Evolutionary conservation across 2,888 invertebrate species (phyloP).

Genomic region (Caenorhabditis drosophilae): DNA sequence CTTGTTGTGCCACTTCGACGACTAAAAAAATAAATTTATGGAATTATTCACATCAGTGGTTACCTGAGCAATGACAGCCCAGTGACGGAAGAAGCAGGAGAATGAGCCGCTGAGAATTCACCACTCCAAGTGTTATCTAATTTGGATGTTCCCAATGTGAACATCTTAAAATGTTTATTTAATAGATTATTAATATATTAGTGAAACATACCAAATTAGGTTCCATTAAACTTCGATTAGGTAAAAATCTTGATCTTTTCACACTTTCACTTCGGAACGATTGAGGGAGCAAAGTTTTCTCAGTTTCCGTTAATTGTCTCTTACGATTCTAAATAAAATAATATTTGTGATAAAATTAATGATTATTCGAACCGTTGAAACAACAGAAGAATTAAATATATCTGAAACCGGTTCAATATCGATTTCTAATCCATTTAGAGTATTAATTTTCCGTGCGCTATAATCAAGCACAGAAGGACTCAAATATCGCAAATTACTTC

Average conservation of each 20-base stretch:
- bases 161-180: background rate
- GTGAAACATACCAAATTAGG: constrained; percentile 8
- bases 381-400: constrained; percentile 21
- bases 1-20: constrained; percentile 13
- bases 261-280: constrained; percentile 19
- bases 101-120: constrained; percentile 23
- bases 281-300: constrained; percentile 12
- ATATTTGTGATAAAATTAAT: background rate
- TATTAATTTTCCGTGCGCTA: background rate
- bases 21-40: constrained; percentile 3
- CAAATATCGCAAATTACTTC: constrained; percentile 16
- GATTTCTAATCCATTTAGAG: constrained; percentile 13
- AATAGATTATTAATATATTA: background rate
- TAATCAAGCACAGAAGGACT: constrained; percentile 22
- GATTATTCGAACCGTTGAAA: constrained; percentile 6
- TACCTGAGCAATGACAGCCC: constrained; percentile 26
- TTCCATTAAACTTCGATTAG: constrained; percentile 27
- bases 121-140: constrained; percentile 34
- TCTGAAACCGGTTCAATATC: constrained; percentile 23
- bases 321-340: constrained; percentile 26
- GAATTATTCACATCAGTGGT: background rate
- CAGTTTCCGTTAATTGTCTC: constrained; percentile 33
- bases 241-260: constrained; percentile 15
- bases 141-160: background rate
- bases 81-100: constrained; percentile 31